A percentile compares a stretch with the other conserved stretches of the same genome.
Evolutionary conservation across 2,797 vertebrate genomes (phyloP).

Genomic region (Antrozous pallidus): DNA sequence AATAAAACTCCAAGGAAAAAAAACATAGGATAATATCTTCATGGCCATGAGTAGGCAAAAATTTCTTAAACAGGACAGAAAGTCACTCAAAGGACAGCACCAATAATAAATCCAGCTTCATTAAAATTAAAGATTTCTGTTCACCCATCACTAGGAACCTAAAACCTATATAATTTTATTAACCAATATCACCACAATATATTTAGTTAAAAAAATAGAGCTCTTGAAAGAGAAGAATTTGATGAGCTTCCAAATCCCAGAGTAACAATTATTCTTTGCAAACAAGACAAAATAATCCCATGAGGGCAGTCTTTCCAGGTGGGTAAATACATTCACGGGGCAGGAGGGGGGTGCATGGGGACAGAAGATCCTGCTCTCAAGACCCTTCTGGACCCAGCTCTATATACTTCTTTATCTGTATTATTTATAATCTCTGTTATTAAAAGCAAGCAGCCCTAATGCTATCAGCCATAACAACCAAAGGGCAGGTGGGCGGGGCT

Average conservation of each 20-base stretch:
- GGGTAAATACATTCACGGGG: not conserved
- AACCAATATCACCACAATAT: not conserved
- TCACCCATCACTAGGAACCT: not conserved
- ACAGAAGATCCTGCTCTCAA: not conserved
- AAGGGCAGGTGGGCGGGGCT: too few relatives aligned
- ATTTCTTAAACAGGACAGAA: slow-evolving; percentile 2
- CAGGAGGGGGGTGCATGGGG: not conserved
- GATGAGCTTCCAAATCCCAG: not conserved
- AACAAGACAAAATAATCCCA: not conserved
- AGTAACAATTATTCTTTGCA: not conserved
- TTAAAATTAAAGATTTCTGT: not conserved
- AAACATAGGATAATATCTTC: not conserved
- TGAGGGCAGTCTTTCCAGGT: not conserved
- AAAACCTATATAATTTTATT: not conserved
- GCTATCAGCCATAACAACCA: too few relatives aligned
- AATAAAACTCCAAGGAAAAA: not conserved
- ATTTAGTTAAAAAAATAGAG: not conserved
- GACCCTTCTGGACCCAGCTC: not conserved
- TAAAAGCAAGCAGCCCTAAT: too few relatives aligned
- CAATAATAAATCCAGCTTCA: not conserved
- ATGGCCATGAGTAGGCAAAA: not conserved
- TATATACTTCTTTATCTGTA: not conserved
- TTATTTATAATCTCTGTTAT: not conserved
- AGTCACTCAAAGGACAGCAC: not conserved
- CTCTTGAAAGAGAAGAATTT: not conserved